phyloP scores from a whole-genome alignment of 2,113 vertebrate genomes.

The Mystacornis crossleyi region DNA sequence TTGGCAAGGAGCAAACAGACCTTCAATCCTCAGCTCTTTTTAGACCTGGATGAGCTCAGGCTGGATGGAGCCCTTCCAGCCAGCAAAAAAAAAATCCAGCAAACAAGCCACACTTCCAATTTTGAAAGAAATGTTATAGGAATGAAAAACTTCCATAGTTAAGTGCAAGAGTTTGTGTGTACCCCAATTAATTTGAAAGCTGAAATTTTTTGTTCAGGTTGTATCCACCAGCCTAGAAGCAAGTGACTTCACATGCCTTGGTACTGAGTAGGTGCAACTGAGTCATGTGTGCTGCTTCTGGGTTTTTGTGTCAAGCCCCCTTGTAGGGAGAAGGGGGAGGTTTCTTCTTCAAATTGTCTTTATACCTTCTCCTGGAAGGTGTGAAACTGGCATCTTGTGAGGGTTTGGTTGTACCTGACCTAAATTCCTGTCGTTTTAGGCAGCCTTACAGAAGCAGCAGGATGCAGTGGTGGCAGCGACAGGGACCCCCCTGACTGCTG shows the following conservation, averaged over 20 bases:
- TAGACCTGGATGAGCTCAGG: neutral
- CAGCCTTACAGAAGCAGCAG: slow-evolving; percentile 93
- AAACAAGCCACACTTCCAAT: neutral
- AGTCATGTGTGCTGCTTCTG: neutral
- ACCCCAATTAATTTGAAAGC: neutral
- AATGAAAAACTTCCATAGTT: neutral
- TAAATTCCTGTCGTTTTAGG: slow-evolving; percentile 72
- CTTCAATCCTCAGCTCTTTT: neutral
- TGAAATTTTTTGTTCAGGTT: neutral
- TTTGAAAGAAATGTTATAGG: neutral
- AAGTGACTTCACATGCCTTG: neutral
- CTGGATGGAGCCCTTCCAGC: neutral
- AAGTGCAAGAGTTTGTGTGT: neutral
- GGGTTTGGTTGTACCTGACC: neutral
- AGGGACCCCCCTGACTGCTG: slow-evolving; percentile 69
- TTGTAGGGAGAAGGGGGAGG: neutral
- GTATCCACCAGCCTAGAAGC: neutral
- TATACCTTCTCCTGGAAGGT: neutral
- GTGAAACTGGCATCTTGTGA: neutral
- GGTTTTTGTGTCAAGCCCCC: neutral
- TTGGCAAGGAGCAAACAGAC: neutral
- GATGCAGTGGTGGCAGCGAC: slow-evolving; percentile 73
- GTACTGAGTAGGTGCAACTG: neutral
- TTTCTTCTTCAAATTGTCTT: neutral
- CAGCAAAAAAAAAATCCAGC: neutral